Percentiles rank a stretch among this genome's conserved stretches.
These are phyloP conservation scores for Plodia interpunctella DNA, from an alignment of 1,140 invertebrate species.

Conservation along the genomic window DNA sequence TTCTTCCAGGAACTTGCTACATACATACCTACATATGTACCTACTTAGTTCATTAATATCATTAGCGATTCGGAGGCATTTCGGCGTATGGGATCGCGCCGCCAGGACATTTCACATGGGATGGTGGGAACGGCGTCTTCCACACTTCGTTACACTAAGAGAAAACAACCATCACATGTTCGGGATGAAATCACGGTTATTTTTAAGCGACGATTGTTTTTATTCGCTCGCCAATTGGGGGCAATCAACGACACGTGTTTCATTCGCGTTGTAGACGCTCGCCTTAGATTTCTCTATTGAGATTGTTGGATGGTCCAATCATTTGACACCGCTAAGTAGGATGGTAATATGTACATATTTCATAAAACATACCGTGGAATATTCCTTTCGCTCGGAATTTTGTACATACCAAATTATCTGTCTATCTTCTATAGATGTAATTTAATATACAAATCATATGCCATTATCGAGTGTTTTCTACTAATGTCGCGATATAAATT, in stretches of 20 bases:
- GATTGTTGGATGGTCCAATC: slow-evolving; percentile 21
- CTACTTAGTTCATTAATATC: slow-evolving; percentile 35
- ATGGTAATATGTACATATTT: background rate
- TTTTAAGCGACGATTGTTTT: slow-evolving; percentile 75
- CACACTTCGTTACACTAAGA: slow-evolving; percentile 45
- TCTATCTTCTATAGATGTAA: too few species aligned
- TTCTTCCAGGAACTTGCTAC: background rate
- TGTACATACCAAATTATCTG: too few species aligned
- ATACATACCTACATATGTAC: too few species aligned
- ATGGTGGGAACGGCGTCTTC: slow-evolving; percentile 48
- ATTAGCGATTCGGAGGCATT: slow-evolving; percentile 49
- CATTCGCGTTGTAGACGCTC: slow-evolving; percentile 61
- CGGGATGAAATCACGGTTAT: slow-evolving; percentile 74
- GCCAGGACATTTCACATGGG: slow-evolving; percentile 65
- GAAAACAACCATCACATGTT: slow-evolving; percentile 70
- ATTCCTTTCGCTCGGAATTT: too few species aligned
- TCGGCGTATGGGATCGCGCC: slow-evolving; percentile 51
- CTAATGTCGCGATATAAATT: too few species aligned
- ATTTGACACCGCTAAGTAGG: background rate
- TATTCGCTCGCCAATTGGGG: slow-evolving; percentile 75
- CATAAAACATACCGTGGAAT: background rate
- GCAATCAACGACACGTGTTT: slow-evolving; percentile 74
- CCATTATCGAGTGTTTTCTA: too few species aligned
- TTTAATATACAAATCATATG: too few species aligned
- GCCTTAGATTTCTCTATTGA: slow-evolving; percentile 59